Percentiles rank a stretch among this genome's conserved stretches.
Evolutionary conservation across 2,113 vertebrate species (phyloP).

Genomic region (Camelus dromedarius): DNA sequence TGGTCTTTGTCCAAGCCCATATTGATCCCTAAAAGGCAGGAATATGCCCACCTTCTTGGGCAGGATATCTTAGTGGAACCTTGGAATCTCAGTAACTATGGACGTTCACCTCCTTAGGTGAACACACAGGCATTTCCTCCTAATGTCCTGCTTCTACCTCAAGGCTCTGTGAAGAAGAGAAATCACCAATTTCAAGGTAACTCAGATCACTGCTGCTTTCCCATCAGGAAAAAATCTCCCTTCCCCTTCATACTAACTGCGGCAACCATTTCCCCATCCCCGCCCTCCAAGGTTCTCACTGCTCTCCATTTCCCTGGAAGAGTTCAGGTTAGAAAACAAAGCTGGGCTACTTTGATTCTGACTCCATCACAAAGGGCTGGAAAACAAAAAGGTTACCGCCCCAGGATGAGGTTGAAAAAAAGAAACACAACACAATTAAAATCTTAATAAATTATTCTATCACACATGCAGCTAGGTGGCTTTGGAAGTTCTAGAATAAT

Average conservation of each 20-base stretch:
- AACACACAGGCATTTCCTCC: background rate
- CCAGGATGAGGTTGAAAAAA: background rate
- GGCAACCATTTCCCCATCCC: background rate
- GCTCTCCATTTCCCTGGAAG: background rate
- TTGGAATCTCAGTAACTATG: background rate
- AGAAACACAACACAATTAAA: conserved; percentile 19
- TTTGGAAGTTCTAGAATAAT: background rate
- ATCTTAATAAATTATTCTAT: conserved; percentile 4
- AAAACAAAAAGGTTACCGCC: background rate
- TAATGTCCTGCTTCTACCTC: background rate
- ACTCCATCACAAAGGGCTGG: background rate
- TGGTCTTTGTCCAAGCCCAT: background rate
- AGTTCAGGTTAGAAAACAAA: conserved; percentile 4
- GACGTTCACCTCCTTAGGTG: background rate
- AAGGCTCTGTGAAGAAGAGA: background rate
- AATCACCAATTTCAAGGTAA: background rate
- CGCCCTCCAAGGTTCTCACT: background rate
- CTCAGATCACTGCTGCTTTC: background rate
- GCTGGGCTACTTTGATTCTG: background rate
- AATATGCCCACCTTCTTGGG: background rate
- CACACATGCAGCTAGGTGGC: background rate
- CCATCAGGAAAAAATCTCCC: background rate
- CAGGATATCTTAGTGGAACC: background rate
- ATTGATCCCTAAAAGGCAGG: background rate
- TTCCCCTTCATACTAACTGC: background rate